Evolutionary conservation across 2,113 vertebrate species (phyloP).

Genomic region (Aix galericulata): DNA sequence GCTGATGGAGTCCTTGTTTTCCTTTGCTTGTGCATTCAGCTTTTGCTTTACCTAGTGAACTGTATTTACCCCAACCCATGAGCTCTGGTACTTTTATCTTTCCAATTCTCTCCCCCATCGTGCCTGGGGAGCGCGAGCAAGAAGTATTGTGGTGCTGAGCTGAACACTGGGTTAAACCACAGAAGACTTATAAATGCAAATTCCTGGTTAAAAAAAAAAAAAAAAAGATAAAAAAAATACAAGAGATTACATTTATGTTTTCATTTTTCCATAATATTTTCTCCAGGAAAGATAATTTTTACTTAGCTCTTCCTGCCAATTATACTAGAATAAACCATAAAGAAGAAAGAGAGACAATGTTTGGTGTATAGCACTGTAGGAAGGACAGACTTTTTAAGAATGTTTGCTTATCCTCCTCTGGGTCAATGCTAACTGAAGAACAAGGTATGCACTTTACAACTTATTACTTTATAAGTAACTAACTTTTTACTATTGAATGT

Average conservation of each 20-base stretch:
- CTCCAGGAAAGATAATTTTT: background rate
- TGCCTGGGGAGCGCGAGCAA: too few species aligned
- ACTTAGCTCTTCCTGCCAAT: background rate
- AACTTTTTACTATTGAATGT: background rate
- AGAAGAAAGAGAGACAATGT: background rate
- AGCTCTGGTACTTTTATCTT: too few species aligned
- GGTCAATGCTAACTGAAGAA: background rate
- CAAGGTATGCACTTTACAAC: background rate
- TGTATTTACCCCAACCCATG: too few species aligned
- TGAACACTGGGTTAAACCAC: too few species aligned
- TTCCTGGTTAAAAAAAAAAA: background rate
- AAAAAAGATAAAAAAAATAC: background rate
- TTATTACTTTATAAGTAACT: background rate
- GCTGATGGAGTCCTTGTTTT: too few species aligned
- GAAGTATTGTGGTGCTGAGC: too few species aligned
- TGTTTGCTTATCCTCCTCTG: background rate
- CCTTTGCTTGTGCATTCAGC: too few species aligned
- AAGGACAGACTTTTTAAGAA: background rate
- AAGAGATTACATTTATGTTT: background rate
- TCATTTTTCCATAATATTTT: background rate
- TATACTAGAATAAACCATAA: background rate
- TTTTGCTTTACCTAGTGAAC: too few species aligned
- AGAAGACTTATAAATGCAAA: background rate
- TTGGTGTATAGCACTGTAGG: background rate
- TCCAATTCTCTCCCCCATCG: too few species aligned